Percentiles rank a stretch among this genome's conserved stretches.
phyloP scores from a whole-genome alignment of 2,113 vertebrate species.

The Hippocampus zosterae region DNA sequence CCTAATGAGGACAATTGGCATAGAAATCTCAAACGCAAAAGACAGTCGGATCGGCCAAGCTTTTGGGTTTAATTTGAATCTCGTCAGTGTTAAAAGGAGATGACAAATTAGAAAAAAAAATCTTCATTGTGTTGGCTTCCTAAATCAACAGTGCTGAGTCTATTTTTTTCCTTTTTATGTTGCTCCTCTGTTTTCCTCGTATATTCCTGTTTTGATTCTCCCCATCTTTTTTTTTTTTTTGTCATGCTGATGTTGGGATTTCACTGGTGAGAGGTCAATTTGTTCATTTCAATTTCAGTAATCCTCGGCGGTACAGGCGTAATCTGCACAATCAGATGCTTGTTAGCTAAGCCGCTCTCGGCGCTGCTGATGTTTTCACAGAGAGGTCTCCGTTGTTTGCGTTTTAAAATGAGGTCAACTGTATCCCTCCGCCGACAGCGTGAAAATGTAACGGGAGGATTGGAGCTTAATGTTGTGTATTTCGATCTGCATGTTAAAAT shows the following conservation, averaged over 20 bases:
- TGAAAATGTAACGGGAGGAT: constrained; percentile 47
- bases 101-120: constrained; percentile 19
- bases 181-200: constrained; percentile 11
- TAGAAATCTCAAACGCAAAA: constrained; percentile 36
- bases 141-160: constrained; percentile 32
- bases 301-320: constrained; percentile 55
- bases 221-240: constrained; percentile 31
- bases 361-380: constrained; percentile 25
- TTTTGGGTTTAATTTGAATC: constrained; percentile 18
- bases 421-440: constrained; percentile 25
- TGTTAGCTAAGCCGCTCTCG: constrained; percentile 59
- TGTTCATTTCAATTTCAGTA: constrained; percentile 61
- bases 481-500: constrained; percentile 21
- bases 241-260: constrained; percentile 47
- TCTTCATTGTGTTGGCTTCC: background rate
- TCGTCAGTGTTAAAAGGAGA: background rate
- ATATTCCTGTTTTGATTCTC: constrained; percentile 6
- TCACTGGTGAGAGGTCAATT: constrained; percentile 55
- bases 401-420: constrained; percentile 48
- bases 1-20: background rate
- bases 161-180: constrained; percentile 5
- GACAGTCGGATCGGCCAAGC: constrained; percentile 29
- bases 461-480: constrained; percentile 33
- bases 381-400: constrained; percentile 27
- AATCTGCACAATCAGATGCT: constrained; percentile 69